Evolutionary conservation across 2,113 vertebrate species (phyloP), one percentile per base, ranked within the genome.

Genomic region (Hypocryptadius cinnamomeus): DNA sequence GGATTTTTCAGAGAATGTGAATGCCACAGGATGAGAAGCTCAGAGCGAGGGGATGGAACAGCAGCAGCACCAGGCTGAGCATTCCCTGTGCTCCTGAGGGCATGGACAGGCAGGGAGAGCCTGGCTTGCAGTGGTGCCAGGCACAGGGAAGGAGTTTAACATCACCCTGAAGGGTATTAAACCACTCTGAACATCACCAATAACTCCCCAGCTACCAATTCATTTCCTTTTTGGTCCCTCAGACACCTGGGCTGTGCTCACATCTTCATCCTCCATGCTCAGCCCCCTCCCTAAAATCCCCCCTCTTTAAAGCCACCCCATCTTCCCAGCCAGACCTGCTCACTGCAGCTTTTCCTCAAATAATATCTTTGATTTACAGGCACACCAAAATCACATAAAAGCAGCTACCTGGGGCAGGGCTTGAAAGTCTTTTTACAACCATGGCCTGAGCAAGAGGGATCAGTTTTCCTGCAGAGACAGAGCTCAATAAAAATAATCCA

Each of bases 401-500:
- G 17, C 56, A 31, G 31, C 24, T 44, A 90, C 64, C 47, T 23
- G 79, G 35, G 53, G 56, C 56, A 89, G 48, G 2, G 33, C 90
- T 79, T 84, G 92, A 74, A 51, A 86, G 57, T 24, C 19, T 64
- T 91, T 89, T 90, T 83, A 85, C 78, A 90, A 9, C 74, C 11
- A 37, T 2, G 1, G 68, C 68, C 31, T 2, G 16, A 84, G 72
- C 64, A 47, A 21, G 83, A 51, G 33, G 15, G 39, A 54, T 63
- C 4, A 48, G 60, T 86, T 93, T 80, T 79, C 85, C 63, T 45
- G 54, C 68, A 66, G 79, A 69, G 90, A 45, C 59, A 85, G 93
- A 73, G 50, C 93, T 73, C 50, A 60, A 94, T 92, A 92, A 94
- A 95, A 92, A n/a, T 8, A 53, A 78, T 22, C 70, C 72, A 78